Base-by-base conservation (phyloP, 2,888 invertebrate species). In the Tenthredo livida region DNA sequence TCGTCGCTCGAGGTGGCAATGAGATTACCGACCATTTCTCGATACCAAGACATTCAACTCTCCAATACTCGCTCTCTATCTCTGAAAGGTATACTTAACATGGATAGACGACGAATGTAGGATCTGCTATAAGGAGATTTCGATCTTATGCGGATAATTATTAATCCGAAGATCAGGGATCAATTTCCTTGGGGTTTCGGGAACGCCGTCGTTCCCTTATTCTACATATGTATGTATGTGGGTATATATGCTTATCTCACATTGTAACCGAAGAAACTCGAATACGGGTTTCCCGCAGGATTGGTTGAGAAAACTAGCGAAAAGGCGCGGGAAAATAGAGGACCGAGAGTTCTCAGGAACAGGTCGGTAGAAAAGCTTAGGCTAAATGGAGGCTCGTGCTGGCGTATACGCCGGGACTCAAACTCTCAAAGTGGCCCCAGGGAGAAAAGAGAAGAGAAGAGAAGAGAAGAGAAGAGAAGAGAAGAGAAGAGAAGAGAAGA, bases 191-290 rank as follows among this genome's bases (percentile, higher is more conserved):
- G 4, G 29, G 29, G 3, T 67, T 67, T 67, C 3, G 15, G 33
- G 7, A 7, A 15, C 67, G 4, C 33, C 33, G 12, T 6, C 6
- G 29, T 21, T 25, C 21, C 12, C 61, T 12, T 10, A 61, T 61
- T 61, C 25, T 61, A 61, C 61, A 25, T 61, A 61, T 12, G 61
- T 61, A 25, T 1, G 33, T 33, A 7, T n/a, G n/a, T n/a, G n/a
- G n/a, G n/a, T n/a, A n/a, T n/a, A n/a, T 67, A 7, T 33, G 33
- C 67, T 67, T 67, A 67, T 67, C 33, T 33, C 67, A 67, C 17
- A 67, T 67, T 67, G 33, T 67, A 40, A 82, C 73, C 73, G 85
- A 86, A 77, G 65, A 85, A 86, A 87, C 80, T 65, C 84, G 85
- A 86, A 88, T 85, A 77, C 43, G 65, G 70, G 77, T 67, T 67